Base-by-base conservation (phyloP, 2,888 invertebrate species). In the Asteroscopus sphinx region DNA sequence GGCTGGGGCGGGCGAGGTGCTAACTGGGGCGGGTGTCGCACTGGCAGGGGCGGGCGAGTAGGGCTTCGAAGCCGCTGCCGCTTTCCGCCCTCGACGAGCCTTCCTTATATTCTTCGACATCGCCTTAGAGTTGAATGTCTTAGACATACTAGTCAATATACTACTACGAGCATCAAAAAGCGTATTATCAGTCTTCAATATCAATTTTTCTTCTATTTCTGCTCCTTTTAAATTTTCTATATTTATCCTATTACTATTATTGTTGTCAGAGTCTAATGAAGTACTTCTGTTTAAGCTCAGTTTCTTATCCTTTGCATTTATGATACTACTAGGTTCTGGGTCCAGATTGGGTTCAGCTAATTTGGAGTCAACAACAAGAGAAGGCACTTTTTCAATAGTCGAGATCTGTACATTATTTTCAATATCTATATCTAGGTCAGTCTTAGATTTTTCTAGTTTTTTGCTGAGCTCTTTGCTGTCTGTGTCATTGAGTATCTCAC, bases 181-280 rank as follows among this genome's bases (percentile, higher is more conserved):
- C 80, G 93, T 93, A 89, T 95, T 94, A 84, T 93, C 95, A 95
- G 95, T 95, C 88, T 95, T 95, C 86, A 95, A 89, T 81, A 95
- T 85, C 78, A 95, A 88, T 90, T 95, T 95, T 83, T 95, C 95
- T 80, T 95, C 95, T 80, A 95, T 89, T 78, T 95, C 95, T 72
- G 90, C 83, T 85, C 91, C 79, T 86, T 89, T 90, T 84, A 93
- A 88, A 87, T 88, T 88, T 58, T 90, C 93, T 90, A 93, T 87
- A 84, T 89, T 93, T 79, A 85, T 49, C 81, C 91, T 93, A 93
- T 94, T 93, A 91, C 92, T 91, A 92, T 94, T 94, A 92, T 94
- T 94, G 93, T 94, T 94, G 88, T 94, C 94, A 36, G 94, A 92
- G 83, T 94, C 94, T 88, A 94, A 87, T 82, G 94, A 93, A 87